These are phyloP conservation scores for Gymnogyps californianus DNA, from an alignment of 2,113 vertebrate species.

Conservation along the genomic window DNA sequence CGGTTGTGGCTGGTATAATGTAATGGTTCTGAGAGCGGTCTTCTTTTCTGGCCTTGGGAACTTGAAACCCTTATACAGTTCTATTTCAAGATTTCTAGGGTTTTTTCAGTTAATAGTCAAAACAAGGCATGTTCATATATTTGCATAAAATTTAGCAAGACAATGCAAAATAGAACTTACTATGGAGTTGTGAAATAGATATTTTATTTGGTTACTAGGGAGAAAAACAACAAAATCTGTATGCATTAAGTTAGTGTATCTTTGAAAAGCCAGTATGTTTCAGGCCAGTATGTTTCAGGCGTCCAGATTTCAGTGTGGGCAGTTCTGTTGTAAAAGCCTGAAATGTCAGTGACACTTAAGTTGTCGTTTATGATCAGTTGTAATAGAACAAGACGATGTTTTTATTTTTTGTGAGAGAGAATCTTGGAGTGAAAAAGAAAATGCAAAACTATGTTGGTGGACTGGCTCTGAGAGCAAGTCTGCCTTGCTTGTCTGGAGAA, in stretches of 20 bases:
- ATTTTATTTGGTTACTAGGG: not conserved
- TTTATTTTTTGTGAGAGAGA: not conserved
- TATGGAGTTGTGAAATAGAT: not conserved
- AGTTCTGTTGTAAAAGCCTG: not conserved
- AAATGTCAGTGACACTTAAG: not conserved
- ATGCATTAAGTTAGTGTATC: not conserved
- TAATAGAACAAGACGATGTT: not conserved
- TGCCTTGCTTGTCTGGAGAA: not conserved
- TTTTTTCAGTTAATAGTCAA: not conserved
- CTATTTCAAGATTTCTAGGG: not conserved
- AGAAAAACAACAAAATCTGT: not conserved
- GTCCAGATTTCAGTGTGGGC: not conserved
- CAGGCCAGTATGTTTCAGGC: not conserved
- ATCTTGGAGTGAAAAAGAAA: not conserved
- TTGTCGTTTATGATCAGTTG: not conserved
- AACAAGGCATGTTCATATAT: not conserved
- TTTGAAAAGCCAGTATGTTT: not conserved
- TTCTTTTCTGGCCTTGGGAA: not conserved
- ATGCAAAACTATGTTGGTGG: not conserved
- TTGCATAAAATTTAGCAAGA: not conserved
- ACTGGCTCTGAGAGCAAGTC: not conserved
- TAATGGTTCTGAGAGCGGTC: rapidly evolving
- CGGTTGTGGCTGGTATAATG: not conserved
- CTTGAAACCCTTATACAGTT: not conserved
- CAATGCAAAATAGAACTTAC: not conserved